Evolutionary conservation across 2,113 vertebrate species (phyloP).

Genomic region (Ornithorhynchus anatinus): DNA sequence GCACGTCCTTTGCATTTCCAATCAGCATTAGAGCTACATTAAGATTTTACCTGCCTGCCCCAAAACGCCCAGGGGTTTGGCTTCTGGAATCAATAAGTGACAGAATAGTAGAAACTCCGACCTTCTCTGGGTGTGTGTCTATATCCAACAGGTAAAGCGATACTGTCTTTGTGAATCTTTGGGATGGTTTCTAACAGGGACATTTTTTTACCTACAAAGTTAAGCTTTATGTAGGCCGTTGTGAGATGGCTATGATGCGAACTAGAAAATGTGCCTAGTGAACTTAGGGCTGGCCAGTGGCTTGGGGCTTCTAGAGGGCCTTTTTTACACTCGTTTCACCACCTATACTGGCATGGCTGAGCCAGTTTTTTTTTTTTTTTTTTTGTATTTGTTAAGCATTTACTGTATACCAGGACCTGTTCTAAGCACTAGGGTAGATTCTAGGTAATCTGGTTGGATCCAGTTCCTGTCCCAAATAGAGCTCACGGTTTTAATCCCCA

Average conservation of each 20-base stretch:
- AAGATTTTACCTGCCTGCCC: constrained; percentile 29
- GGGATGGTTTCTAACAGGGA: not conserved
- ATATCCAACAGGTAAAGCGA: constrained; percentile 9
- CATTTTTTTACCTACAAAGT: not conserved
- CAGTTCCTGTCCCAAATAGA: too few species aligned
- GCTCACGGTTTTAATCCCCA: too few species aligned
- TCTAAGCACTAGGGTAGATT: too few species aligned
- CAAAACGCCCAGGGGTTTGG: not conserved
- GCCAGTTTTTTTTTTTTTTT: too few species aligned
- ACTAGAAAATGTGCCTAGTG: not conserved
- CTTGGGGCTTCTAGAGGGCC: too few species aligned
- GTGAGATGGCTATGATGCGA: not conserved
- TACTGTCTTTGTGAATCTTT: constrained; percentile 30
- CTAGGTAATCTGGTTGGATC: too few species aligned
- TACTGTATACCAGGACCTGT: too few species aligned
- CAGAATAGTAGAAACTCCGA: constrained; percentile 13
- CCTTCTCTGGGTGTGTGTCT: not conserved
- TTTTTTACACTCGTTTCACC: too few species aligned
- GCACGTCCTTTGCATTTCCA: constrained; percentile 58
- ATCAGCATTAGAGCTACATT: constrained; percentile 15
- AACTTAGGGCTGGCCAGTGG: not conserved
- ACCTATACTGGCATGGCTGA: not conserved
- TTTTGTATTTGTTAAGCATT: too few species aligned
- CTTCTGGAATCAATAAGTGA: not conserved
- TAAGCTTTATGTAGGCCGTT: constrained; percentile 20